A percentile compares a stretch with the other conserved stretches of the same genome.
phyloP scores from a whole-genome alignment of 37 sponge, comb jelly and placozoan genomes.

The Halisarca cf. caerulea region DNA sequence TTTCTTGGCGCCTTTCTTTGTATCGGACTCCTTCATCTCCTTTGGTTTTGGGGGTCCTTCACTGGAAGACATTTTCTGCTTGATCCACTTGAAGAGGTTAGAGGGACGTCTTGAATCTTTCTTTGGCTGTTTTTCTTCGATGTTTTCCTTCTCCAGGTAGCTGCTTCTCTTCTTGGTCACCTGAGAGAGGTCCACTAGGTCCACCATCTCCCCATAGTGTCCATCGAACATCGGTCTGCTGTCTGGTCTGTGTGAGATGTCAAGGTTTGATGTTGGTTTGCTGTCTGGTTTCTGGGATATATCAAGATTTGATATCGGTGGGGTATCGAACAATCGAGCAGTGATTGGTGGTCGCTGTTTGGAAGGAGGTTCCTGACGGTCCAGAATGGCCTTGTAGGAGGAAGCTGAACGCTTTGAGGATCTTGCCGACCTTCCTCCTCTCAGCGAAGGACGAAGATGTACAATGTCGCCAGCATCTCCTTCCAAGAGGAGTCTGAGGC shows the following conservation, averaged over 20 bases:
- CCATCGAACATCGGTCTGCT: neutral
- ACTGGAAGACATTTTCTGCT: neutral
- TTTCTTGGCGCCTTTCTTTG: neutral
- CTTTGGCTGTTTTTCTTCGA: neutral
- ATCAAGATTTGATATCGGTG: slow-evolving; percentile 8
- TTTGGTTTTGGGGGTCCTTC: neutral
- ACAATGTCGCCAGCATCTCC: neutral
- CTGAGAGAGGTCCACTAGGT: neutral
- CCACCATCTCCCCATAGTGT: neutral
- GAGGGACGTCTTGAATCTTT: neutral
- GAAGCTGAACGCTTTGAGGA: neutral
- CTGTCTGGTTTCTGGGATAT: neutral
- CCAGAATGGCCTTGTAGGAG: slow-evolving; percentile 13
- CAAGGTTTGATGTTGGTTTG: neutral
- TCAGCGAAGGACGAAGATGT: neutral
- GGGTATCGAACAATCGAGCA: slow-evolving; percentile 31
- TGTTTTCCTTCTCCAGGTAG: neutral
- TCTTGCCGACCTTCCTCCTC: neutral
- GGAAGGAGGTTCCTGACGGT: neutral
- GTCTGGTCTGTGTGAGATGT: neutral
- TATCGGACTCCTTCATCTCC: neutral
- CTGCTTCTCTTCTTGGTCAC: neutral
- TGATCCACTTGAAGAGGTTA: neutral
- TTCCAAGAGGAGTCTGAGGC: slow-evolving; percentile 51
- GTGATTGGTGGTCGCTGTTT: slow-evolving; percentile 44